These are phyloP conservation scores for Colinus virginianus DNA, from an alignment of 2,113 vertebrate species.

Conservation along the genomic window DNA sequence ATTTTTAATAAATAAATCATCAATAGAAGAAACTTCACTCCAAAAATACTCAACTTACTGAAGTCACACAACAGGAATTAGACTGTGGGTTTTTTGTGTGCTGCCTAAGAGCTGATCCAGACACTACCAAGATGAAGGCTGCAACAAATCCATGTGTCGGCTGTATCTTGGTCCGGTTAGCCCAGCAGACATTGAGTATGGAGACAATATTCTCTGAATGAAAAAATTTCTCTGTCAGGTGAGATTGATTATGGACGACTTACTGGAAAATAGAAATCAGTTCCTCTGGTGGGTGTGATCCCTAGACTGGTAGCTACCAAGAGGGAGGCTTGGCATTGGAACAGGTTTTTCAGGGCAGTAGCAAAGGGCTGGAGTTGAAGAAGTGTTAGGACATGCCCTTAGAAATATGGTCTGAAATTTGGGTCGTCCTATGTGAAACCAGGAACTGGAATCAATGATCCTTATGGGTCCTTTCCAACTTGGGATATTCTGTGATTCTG, in stretches of 20 bases:
- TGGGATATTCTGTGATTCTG: not conserved
- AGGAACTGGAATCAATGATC: not conserved
- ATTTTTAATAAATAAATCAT: not conserved
- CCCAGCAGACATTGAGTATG: rapidly evolving
- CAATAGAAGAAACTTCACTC: not conserved
- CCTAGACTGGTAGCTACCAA: not conserved
- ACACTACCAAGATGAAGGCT: not conserved
- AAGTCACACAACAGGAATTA: not conserved
- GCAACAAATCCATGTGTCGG: not conserved
- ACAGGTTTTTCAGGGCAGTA: not conserved
- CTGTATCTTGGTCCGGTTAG: rapidly evolving
- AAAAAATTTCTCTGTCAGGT: not conserved
- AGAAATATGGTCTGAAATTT: not conserved
- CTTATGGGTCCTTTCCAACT: not conserved
- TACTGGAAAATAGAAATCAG: not conserved
- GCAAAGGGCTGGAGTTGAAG: not conserved
- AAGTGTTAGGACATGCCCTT: not conserved
- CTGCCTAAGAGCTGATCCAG: not conserved
- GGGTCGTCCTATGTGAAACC: not conserved
- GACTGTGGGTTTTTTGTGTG: not conserved
- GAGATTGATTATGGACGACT: not conserved
- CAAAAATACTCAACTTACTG: not conserved
- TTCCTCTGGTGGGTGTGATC: not conserved
- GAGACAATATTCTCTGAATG: not conserved
- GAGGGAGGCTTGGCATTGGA: not conserved